Evolutionary conservation across 2,888 invertebrate genomes (phyloP).

Genomic region (Nysson spinosus): DNA sequence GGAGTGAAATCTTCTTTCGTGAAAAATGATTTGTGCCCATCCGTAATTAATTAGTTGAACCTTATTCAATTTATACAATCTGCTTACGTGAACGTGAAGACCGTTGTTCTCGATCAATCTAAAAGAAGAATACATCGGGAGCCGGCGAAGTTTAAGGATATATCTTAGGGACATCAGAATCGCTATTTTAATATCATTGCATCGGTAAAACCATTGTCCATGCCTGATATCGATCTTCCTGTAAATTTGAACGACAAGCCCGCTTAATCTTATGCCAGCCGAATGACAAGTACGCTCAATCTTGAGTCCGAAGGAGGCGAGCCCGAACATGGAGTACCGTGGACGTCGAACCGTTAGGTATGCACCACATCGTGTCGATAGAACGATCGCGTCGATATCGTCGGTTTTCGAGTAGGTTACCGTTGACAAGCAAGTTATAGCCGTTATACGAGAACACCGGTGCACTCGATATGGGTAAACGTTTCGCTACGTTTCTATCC

Average conservation of each 20-base stretch:
- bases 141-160: constrained; percentile 23
- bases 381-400: constrained; percentile 45
- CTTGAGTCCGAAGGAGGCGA: constrained; percentile 37
- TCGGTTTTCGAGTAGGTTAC: constrained; percentile 46
- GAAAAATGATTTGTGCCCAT: constrained; percentile 42
- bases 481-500: constrained; percentile 7
- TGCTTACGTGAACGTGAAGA: constrained; percentile 29
- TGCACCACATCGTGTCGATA: constrained; percentile 31
- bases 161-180: constrained; percentile 8
- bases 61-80: constrained; percentile 42
- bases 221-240: constrained; percentile 57
- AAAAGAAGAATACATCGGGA: constrained; percentile 15
- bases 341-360: constrained; percentile 37
- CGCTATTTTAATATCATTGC: constrained; percentile 52
- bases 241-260: constrained; percentile 53
- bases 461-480: constrained; percentile 17
- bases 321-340: constrained; percentile 10
- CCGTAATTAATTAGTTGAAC: constrained; percentile 53
- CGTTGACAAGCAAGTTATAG: constrained; percentile 50
- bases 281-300: constrained; percentile 55
- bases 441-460: constrained; percentile 33
- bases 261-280: constrained; percentile 54
- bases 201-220: constrained; percentile 49
- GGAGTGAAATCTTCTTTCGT: too few species aligned
- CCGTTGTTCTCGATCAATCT: constrained; percentile 36